Evolutionary conservation across 2,888 invertebrate species (phyloP).

Genomic region (Rhagium mordax): DNA sequence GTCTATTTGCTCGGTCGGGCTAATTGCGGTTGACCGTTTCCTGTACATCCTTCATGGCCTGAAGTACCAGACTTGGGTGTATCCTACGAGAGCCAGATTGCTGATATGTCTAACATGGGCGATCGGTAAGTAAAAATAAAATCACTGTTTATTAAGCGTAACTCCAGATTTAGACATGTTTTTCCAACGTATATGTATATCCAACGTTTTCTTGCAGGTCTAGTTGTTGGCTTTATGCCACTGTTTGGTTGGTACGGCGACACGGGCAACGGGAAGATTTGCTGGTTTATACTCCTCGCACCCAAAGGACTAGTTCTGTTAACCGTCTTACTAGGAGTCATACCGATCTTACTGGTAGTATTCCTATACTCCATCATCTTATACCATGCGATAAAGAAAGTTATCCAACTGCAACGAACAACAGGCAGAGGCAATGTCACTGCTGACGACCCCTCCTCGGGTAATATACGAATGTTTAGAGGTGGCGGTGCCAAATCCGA

Average conservation of each 20-base stretch:
- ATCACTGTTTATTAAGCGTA: no score
- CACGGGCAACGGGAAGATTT: conserved; percentile 72
- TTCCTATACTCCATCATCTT: conserved; percentile 76
- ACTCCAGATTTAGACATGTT: no score
- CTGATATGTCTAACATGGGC: conserved; percentile 75
- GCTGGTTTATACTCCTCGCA: conserved; percentile 75
- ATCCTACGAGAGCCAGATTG: conserved; percentile 73
- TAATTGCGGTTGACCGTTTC: conserved; percentile 78
- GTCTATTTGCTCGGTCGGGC: conserved; percentile 77
- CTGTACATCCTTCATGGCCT: conserved; percentile 78
- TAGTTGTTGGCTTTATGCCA: conserved; percentile 75
- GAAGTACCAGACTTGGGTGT: conserved; percentile 76
- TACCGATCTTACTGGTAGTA: conserved; percentile 70
- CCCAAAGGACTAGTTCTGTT: conserved; percentile 73
- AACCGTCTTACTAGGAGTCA: conserved; percentile 73
- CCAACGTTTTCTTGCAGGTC: conserved; percentile 66
- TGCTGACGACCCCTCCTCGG: conserved; percentile 37
- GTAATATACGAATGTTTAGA: conserved; percentile 57
- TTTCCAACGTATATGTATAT: no score
- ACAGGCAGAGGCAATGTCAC: conserved; percentile 27
- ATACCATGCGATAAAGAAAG: conserved; percentile 73
- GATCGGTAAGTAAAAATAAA: conserved; percentile 68
- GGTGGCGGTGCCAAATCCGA: conserved; percentile 42
- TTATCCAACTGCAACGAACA: conserved; percentile 67
- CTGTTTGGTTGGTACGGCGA: conserved; percentile 74